Conservation (phyloP, 1,140 invertebrate species). For the Panagrolaimus sp. region DNA sequence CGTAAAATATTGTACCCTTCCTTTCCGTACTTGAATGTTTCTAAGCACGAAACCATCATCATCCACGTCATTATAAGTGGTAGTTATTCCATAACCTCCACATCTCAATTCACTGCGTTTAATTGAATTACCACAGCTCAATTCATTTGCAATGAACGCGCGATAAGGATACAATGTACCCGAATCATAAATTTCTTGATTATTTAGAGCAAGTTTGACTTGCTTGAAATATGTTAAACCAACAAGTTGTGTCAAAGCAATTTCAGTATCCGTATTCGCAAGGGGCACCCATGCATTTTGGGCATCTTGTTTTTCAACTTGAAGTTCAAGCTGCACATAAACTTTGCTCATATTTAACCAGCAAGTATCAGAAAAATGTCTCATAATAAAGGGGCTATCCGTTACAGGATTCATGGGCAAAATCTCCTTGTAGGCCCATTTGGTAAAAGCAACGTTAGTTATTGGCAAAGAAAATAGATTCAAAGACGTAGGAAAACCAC, state of each 20-base stretch:
- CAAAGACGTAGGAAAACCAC: neutral
- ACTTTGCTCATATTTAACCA: neutral
- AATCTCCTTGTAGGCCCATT: neutral
- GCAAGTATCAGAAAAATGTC: neutral
- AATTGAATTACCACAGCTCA: neutral
- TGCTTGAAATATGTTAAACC: neutral
- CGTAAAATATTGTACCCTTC: neutral
- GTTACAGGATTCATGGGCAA: neutral
- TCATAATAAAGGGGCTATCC: neutral
- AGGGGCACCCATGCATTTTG: neutral
- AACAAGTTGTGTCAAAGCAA: neutral
- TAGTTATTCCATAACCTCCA: neutral
- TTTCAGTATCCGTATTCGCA: neutral
- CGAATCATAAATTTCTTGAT: too few species aligned
- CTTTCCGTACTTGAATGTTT: neutral
- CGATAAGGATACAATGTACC: constrained; percentile 3
- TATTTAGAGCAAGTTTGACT: neutral
- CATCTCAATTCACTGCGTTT: neutral
- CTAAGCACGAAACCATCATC: neutral
- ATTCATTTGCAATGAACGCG: neutral
- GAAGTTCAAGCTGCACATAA: neutral
- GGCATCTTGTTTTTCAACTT: neutral
- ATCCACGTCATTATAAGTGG: neutral
- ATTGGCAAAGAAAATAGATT: neutral
- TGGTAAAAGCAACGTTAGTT: constrained; percentile 3